Evolutionary conservation across 2,888 invertebrate genomes (phyloP).

Genomic region (Cephonodes hylas): DNA sequence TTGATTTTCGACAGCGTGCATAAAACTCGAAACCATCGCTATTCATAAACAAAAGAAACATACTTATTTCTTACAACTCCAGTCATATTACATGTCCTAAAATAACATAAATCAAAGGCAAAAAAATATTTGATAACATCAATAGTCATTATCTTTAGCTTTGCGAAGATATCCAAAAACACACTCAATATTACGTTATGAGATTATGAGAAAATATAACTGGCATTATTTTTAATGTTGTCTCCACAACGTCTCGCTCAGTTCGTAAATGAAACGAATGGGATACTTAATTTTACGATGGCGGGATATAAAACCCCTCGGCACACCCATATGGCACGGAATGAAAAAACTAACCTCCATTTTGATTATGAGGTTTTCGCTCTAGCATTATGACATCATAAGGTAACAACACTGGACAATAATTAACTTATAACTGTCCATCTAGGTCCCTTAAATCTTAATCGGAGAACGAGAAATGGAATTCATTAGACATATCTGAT

Average conservation of each 20-base stretch:
- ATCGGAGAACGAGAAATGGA: not conserved
- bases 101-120: not conserved
- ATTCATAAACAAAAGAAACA: too few species aligned
- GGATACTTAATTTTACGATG: conserved; percentile 5
- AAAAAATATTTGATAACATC: not conserved
- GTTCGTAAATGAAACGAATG: conserved; percentile 5
- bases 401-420: not conserved
- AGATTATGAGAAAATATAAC: conserved; percentile 4
- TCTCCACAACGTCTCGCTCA: not conserved
- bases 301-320: not conserved
- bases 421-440: too few species aligned
- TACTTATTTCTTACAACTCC: too few species aligned
- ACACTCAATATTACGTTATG: not conserved
- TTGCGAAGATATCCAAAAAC: not conserved
- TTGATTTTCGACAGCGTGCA: too few species aligned
- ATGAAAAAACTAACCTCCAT: not conserved
- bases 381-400: not conserved
- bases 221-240: not conserved
- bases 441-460: too few species aligned
- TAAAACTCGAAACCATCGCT: too few species aligned
- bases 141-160: not conserved
- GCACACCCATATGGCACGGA: not conserved
- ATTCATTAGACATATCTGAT: too few species aligned
- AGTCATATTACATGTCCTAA: too few species aligned
- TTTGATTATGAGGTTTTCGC: not conserved